Conservation (phyloP, 2,797 vertebrate genomes). For the Eremophila alpestris region DNA sequence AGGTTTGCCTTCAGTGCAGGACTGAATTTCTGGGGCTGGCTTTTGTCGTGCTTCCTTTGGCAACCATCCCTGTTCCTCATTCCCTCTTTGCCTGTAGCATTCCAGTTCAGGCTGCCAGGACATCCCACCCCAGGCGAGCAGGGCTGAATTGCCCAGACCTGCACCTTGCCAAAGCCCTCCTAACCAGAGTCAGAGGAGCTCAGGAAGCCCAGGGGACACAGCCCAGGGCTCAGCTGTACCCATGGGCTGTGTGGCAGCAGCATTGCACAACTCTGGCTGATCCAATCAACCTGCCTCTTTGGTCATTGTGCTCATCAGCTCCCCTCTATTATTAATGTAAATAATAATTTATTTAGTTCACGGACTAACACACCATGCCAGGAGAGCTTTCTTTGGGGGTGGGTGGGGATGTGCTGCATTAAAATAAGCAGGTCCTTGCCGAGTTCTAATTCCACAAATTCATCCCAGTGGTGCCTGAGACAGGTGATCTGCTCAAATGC, state of each 20-base stretch:
- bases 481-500: accelerated
- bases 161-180: neutral
- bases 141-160: neutral
- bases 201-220: neutral
- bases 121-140: neutral
- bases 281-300: neutral
- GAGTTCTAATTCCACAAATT: neutral
- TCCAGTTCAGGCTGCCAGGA: neutral
- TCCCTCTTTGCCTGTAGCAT: neutral
- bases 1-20: neutral
- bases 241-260: neutral
- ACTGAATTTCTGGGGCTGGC: neutral
- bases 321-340: neutral
- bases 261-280: neutral
- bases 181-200: neutral
- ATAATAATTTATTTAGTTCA: neutral
- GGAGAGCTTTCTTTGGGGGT: neutral
- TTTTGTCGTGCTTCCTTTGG: neutral
- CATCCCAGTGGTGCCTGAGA: accelerated
- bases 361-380: neutral
- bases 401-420: neutral
- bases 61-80: neutral
- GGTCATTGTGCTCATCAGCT: neutral
- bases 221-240: neutral
- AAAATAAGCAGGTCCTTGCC: neutral